Conservation (phyloP, 1,140 invertebrate species). For the Proctacanthus coquilletti region DNA sequence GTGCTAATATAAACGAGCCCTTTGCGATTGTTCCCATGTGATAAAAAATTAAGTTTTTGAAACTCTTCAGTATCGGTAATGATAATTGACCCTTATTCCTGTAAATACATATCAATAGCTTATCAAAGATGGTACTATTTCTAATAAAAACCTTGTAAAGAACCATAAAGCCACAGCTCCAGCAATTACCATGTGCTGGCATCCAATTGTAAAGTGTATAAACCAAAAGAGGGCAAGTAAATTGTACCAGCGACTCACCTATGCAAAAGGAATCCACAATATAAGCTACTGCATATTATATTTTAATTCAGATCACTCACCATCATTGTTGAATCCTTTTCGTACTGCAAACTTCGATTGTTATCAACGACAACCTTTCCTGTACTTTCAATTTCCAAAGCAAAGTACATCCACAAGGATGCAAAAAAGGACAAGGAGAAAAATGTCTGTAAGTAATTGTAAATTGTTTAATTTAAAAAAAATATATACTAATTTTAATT, state of each 20-base stretch:
- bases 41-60: slow-evolving; percentile 42
- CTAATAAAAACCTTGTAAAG: slow-evolving; percentile 47
- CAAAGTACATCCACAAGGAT: slow-evolving; percentile 42
- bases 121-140: not conserved
- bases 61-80: slow-evolving; percentile 39
- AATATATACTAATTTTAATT: slow-evolving; percentile 3
- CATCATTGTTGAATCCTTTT: slow-evolving; percentile 35
- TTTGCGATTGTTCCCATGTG: slow-evolving; percentile 65
- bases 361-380: slow-evolving; percentile 34
- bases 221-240: slow-evolving; percentile 55
- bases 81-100: slow-evolving; percentile 48
- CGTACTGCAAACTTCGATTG: slow-evolving; percentile 33
- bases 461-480: slow-evolving; percentile 2
- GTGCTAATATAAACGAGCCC: slow-evolving; percentile 56
- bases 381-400: slow-evolving; percentile 44
- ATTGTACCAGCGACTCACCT: slow-evolving; percentile 43
- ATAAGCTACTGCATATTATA: too few relatives aligned
- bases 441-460: slow-evolving; percentile 42
- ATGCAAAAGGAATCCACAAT: slow-evolving; percentile 7
- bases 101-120: slow-evolving; percentile 18
- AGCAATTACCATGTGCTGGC: slow-evolving; percentile 61
- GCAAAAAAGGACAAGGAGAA: slow-evolving; percentile 36
- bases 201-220: slow-evolving; percentile 56
- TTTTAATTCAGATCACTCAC: too few relatives aligned
- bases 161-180: slow-evolving; percentile 63